phyloP scores from a whole-genome alignment of 2,797 vertebrate species.

The Danionella dracula region DNA sequence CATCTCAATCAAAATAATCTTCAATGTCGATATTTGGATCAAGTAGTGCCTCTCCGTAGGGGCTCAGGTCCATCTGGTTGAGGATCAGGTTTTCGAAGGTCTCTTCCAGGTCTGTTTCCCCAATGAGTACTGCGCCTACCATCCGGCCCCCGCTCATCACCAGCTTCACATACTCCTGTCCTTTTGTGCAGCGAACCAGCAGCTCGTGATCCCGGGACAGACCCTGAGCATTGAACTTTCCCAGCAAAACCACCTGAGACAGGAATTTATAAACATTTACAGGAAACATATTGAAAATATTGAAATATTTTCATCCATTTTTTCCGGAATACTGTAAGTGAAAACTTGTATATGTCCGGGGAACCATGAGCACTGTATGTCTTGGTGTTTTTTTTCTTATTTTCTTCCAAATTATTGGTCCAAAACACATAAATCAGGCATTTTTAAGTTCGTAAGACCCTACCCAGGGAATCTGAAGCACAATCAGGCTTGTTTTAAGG shows the following conservation, averaged over 20 bases:
- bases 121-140: constrained; percentile 88
- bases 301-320: no score
- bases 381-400: no score
- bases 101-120: constrained; percentile 92
- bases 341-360: no score
- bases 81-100: constrained; percentile 97
- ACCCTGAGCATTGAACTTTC: constrained; percentile 89
- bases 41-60: constrained; percentile 83
- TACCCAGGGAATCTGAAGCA: no score
- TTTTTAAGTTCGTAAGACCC: no score
- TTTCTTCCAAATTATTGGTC: no score
- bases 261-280: background rate
- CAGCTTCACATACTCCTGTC: constrained; percentile 85
- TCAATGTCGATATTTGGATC: constrained; percentile 92
- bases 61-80: constrained; percentile 91
- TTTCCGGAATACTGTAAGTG: no score
- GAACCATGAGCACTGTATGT: no score
- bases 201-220: constrained; percentile 82
- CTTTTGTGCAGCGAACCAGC: constrained; percentile 86
- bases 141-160: constrained; percentile 82
- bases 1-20: constrained; percentile 90
- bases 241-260: constrained; percentile 84
- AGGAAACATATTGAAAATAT: background rate
- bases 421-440: no score
- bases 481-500: no score